phyloP scores from a whole-genome alignment of 2,113 vertebrate genomes.

The Xenopus borealis region DNA sequence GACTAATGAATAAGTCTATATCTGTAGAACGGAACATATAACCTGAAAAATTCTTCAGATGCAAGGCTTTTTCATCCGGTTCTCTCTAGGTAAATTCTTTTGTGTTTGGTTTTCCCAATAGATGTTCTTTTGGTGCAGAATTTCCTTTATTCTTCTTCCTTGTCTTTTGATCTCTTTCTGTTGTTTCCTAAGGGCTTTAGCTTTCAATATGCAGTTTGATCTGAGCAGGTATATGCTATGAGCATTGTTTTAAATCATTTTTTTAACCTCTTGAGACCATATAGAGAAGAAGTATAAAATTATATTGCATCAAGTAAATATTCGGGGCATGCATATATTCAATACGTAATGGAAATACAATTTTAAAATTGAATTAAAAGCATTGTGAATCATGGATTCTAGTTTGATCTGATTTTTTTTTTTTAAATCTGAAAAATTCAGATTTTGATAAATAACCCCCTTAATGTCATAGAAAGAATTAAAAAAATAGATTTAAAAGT shows the following conservation, averaged over 20 bases:
- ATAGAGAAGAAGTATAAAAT: neutral
- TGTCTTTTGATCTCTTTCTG: neutral
- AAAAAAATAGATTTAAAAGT: no score
- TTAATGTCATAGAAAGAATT: no score
- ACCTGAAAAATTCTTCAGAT: neutral
- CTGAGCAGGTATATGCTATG: neutral
- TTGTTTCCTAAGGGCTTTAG: neutral
- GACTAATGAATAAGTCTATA: no score
- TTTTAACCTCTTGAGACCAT: neutral
- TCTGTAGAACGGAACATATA: neutral
- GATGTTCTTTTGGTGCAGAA: neutral
- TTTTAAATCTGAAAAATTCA: no score
- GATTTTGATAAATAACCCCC: no score
- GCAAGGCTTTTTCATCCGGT: neutral
- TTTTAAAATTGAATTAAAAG: no score
- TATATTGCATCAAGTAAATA: neutral
- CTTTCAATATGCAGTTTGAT: neutral
- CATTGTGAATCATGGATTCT: no score
- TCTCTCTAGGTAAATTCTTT: neutral
- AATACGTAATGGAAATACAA: no score
- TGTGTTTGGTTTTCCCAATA: neutral
- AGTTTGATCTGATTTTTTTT: no score
- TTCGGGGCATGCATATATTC: no score
- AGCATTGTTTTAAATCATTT: neutral
- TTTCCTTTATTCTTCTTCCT: neutral